These are phyloP conservation scores for Empis livida DNA, from an alignment of 2,888 invertebrate species.

Conservation along the genomic window DNA sequence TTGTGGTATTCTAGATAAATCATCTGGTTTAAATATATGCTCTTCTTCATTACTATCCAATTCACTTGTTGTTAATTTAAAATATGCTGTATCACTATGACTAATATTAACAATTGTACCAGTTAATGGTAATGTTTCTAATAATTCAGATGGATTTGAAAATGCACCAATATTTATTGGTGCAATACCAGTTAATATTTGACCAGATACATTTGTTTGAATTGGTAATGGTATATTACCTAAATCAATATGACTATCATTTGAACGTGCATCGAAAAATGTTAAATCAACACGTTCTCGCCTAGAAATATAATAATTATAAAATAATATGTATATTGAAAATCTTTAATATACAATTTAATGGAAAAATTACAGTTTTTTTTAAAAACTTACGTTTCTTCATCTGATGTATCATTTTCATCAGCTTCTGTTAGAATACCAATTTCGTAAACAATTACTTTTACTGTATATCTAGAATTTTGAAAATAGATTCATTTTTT, in stretches of 20 bases:
- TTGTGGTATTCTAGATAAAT: neutral
- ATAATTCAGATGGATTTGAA: slow-evolving; percentile 28
- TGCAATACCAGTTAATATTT: slow-evolving; percentile 40
- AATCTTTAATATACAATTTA: neutral
- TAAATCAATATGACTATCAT: slow-evolving; percentile 38
- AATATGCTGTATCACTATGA: slow-evolving; percentile 33
- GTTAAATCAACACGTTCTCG: slow-evolving; percentile 42
- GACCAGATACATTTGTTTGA: slow-evolving; percentile 41
- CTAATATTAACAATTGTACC: slow-evolving; percentile 36
- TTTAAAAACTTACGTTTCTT: slow-evolving; percentile 9
- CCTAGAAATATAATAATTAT: slow-evolving; percentile 22
- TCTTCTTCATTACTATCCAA: neutral
- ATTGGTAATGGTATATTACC: slow-evolving; percentile 42
- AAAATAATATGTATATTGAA: neutral
- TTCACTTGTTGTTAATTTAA: slow-evolving; percentile 24
- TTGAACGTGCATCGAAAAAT: slow-evolving; percentile 39
- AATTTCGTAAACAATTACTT: slow-evolving; percentile 45
- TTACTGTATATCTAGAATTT: slow-evolving; percentile 40
- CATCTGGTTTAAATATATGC: neutral
- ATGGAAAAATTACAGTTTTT: too few relatives aligned
- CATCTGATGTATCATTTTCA: slow-evolving; percentile 29
- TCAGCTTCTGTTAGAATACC: slow-evolving; percentile 44
- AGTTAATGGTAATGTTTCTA: slow-evolving; percentile 30
- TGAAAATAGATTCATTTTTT: neutral
- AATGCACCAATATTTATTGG: slow-evolving; percentile 38